Conservation (phyloP, 2,888 invertebrate species). For the Eustalomyia histrio region DNA sequence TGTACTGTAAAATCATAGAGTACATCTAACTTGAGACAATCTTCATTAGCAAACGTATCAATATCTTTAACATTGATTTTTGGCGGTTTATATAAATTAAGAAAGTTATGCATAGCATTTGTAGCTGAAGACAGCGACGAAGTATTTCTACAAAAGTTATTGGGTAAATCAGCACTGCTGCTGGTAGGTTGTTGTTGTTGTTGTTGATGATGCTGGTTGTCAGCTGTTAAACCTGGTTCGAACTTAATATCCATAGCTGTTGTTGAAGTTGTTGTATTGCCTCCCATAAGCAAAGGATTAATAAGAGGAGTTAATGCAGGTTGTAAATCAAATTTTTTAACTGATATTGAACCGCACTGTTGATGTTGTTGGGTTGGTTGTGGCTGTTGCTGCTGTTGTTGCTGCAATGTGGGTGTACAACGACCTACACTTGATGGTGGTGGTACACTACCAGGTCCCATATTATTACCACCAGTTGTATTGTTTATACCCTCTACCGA, state of each 20-base stretch:
- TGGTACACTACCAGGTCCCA: conserved; percentile 72
- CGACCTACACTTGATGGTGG: conserved; percentile 72
- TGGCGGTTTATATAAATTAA: conserved; percentile 85
- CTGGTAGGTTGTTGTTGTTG: conserved; percentile 1
- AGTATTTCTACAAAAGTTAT: conserved; percentile 53
- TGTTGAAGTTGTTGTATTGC: conserved; percentile 21
- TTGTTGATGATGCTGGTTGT: background rate
- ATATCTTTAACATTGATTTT: conserved; percentile 88
- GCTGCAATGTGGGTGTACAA: conserved; percentile 70
- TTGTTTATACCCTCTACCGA: conserved; percentile 73
- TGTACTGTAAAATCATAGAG: conserved; percentile 94
- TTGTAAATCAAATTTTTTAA: conserved; percentile 76
- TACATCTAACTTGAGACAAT: conserved; percentile 88
- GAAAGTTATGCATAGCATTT: conserved; percentile 74
- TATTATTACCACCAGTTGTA: conserved; percentile 40
- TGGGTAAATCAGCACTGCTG: conserved; percentile 54
- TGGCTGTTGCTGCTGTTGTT: conserved; percentile 61
- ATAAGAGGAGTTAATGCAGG: conserved; percentile 62
- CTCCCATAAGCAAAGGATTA: conserved; percentile 55
- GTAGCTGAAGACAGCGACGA: conserved; percentile 62
- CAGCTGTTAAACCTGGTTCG: conserved; percentile 18
- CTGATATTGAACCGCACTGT: conserved; percentile 75
- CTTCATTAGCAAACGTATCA: conserved; percentile 89
- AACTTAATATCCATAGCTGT: conserved; percentile 51
- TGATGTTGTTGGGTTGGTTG: conserved; percentile 44